phyloP scores from a whole-genome alignment of 2,888 invertebrate species.

The Hymenopus coronatus region DNA sequence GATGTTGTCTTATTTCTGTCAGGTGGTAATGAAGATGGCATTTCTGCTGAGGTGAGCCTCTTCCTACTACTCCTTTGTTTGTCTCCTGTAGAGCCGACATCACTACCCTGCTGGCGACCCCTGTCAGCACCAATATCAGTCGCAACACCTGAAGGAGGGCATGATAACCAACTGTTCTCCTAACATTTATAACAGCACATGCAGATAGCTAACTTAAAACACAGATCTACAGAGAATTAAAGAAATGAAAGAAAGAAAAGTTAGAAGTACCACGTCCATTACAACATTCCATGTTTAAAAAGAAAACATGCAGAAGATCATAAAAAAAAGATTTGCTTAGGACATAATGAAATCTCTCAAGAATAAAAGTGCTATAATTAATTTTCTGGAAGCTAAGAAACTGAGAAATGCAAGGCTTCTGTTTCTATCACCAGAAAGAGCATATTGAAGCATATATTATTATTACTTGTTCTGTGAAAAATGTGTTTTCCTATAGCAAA shows the following conservation, averaged over 20 bases:
- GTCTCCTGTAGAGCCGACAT: not conserved
- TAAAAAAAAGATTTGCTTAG: not conserved
- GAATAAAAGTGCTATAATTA: no score
- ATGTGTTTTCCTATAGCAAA: no score
- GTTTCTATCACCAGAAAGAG: no score
- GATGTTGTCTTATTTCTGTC: not conserved
- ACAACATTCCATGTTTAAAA: not conserved
- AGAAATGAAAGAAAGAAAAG: not conserved
- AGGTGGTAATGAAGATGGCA: not conserved
- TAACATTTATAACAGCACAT: not conserved
- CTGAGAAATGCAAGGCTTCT: no score
- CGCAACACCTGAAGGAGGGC: slow-evolving; percentile 8
- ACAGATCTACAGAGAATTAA: not conserved
- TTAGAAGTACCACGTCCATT: not conserved
- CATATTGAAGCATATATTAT: no score
- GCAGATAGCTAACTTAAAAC: not conserved
- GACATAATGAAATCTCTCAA: not conserved
- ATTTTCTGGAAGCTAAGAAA: no score
- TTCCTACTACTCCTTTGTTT: slow-evolving; percentile 4
- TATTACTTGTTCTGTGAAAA: no score
- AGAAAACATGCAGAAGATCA: not conserved
- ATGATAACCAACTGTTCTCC: not conserved
- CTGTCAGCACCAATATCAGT: slow-evolving; percentile 16
- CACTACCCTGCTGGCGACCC: slow-evolving; percentile 2
- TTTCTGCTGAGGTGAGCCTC: not conserved